Conservation (phyloP, 2,888 invertebrate species). For the Archips xylosteana region DNA sequence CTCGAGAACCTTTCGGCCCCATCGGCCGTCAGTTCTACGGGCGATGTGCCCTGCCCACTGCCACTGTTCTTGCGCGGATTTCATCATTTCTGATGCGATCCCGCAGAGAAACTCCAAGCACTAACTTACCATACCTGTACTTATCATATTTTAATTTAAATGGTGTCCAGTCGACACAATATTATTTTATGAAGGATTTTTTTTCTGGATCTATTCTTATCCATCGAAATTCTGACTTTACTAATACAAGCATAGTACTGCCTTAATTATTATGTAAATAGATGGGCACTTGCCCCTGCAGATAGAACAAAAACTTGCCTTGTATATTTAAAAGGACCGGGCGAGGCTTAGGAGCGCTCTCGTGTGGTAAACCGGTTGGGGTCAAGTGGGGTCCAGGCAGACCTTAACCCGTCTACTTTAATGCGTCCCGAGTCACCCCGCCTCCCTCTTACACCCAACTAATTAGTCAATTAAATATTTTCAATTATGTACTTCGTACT, state of each 20-base stretch:
- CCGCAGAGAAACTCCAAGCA: too few relatives aligned
- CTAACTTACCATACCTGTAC: too few relatives aligned
- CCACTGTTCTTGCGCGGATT: too few relatives aligned
- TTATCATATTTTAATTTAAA: too few relatives aligned
- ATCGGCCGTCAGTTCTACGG: too few relatives aligned
- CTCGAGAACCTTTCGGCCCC: too few relatives aligned
- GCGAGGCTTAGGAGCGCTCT: conserved; percentile 51
- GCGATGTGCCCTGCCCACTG: too few relatives aligned
- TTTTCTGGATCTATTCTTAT: not conserved
- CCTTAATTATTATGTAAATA: conserved; percentile 34
- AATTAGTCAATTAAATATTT: conserved; percentile 61
- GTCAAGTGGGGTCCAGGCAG: conserved; percentile 52
- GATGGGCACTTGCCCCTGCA: conserved; percentile 23
- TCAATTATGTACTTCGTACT: conserved; percentile 26
- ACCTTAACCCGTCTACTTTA: conserved; percentile 67
- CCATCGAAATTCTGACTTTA: not conserved
- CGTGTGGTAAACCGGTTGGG: conserved; percentile 57
- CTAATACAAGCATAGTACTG: not conserved
- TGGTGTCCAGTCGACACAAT: too few relatives aligned
- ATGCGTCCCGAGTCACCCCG: conserved; percentile 56
- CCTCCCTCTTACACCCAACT: conserved; percentile 56
- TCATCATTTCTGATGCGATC: too few relatives aligned
- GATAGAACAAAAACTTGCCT: conserved; percentile 41
- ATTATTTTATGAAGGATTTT: too few relatives aligned
- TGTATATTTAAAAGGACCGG: conserved; percentile 50